Evolutionary conservation across 1,140 invertebrate species (phyloP), one percentile per base, ranked within the genome.

Genomic region (Vanessa atalanta): DNA sequence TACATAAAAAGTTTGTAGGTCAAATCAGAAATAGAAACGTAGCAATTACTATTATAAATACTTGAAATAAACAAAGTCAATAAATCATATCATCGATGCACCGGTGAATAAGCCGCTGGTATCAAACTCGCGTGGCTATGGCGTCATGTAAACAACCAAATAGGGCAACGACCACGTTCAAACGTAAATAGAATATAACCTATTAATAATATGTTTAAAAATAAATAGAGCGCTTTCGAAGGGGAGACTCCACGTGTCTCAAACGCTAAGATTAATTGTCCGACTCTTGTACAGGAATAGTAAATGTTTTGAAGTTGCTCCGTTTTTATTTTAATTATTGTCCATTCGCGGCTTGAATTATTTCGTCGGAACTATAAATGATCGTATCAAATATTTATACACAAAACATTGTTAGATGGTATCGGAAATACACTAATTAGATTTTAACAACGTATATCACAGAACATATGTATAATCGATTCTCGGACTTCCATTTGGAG

Each of bases 121-220:
- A 23, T 57, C 53, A 57, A 23, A 57, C 16, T 57, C 16, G 53
- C 20, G 31, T 43, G 53, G 65, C 14, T 16, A 68, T 14, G 65
- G 64, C 77, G 83, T 83, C 85, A 90, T 80, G 88, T 90, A 88
- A 87, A 90, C 88, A 92, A 84, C 88, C 88, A 89, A 87, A 87
- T 88, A 90, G 88, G 86, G 88, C 88, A 90, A 88, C 84, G 88
- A 90, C 88, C 87, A 90, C 75, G 70, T 77, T 72, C 63, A 75
- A 84, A 86, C 84, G 71, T 78, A 89, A 88, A 90, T 88, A 91
- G 86, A 84, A 83, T 84, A 86, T 77, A 80, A 72, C 84, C 86
- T 88, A 89, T 85, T 85, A 85, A 86, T 90, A 88, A 57, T 79
- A 72, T 69, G 77, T 84, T 86, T 85, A 85, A 87, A 88, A 88